Percentiles rank a stretch among this genome's conserved stretches.
Evolutionary conservation across 2,797 vertebrate species (phyloP).

Genomic region (Lophius americanus): DNA sequence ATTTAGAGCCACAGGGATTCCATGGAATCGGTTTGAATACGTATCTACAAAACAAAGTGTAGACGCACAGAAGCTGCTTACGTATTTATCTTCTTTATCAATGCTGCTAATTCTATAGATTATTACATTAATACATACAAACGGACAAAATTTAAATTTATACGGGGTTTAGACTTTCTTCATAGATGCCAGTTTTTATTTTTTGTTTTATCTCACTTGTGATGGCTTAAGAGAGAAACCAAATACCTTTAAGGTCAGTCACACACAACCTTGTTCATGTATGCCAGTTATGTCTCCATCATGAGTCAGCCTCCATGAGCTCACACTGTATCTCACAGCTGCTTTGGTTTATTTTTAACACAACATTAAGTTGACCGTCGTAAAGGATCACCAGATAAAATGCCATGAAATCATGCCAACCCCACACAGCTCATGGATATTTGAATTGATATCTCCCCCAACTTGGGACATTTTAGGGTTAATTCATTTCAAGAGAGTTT

Average conservation of each 20-base stretch:
- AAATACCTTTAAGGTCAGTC: slow-evolving; percentile 73
- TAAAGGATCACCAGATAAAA: slow-evolving; percentile 39
- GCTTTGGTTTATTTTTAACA: slow-evolving; percentile 72
- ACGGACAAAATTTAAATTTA: slow-evolving; percentile 42
- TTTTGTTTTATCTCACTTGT: slow-evolving; percentile 45
- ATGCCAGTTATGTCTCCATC: slow-evolving; percentile 65
- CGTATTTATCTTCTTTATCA: slow-evolving; percentile 38
- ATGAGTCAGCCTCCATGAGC: slow-evolving; percentile 66
- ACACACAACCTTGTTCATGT: slow-evolving; percentile 52
- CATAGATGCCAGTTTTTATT: slow-evolving; percentile 46
- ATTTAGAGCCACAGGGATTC: slow-evolving; percentile 42
- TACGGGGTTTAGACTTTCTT: slow-evolving; percentile 37
- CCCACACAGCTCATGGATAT: slow-evolving; percentile 33
- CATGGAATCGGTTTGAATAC: slow-evolving; percentile 24
- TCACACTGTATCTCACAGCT: slow-evolving; percentile 65
- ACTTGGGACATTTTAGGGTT: slow-evolving; percentile 18
- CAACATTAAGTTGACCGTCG: slow-evolving; percentile 42
- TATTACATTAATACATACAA: slow-evolving; percentile 59
- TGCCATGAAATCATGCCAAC: slow-evolving; percentile 39
- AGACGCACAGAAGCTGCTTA: slow-evolving; percentile 49
- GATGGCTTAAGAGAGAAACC: slow-evolving; percentile 64
- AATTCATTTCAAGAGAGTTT: slow-evolving; percentile 34
- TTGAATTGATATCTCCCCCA: slow-evolving; percentile 12
- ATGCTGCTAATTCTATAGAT: slow-evolving; percentile 71
- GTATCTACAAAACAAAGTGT: slow-evolving; percentile 49